These are phyloP conservation scores for Sebastes cheni DNA, from an alignment of 2,797 vertebrate species.

Conservation along the genomic window DNA sequence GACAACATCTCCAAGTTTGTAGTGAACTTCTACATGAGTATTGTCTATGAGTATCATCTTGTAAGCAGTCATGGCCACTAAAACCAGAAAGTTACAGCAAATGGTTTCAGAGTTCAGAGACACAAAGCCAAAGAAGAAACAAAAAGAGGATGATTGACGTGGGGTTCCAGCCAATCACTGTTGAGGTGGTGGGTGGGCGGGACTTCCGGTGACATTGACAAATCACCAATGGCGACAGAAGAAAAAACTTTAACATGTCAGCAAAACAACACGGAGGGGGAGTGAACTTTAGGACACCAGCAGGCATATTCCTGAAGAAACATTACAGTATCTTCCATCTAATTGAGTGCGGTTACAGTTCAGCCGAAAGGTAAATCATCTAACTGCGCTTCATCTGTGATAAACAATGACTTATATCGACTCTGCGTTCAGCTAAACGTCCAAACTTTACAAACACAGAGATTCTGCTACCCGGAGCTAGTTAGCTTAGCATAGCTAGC, in stretches of 20 bases:
- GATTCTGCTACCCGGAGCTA: constrained; percentile 1
- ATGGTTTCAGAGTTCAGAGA: neutral
- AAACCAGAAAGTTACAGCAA: constrained; percentile 22
- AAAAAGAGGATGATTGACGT: constrained; percentile 35
- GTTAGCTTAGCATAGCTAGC: constrained; percentile 34
- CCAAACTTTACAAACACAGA: constrained; percentile 43
- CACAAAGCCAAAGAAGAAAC: constrained; percentile 40
- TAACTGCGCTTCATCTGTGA: neutral
- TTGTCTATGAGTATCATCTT: neutral
- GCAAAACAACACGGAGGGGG: constrained; percentile 77
- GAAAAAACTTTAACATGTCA: constrained; percentile 76
- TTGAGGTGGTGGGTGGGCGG: neutral
- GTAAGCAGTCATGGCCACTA: neutral
- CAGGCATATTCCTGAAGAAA: constrained; percentile 78
- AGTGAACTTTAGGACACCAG: constrained; percentile 74
- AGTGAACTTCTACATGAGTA: neutral
- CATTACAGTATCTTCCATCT: constrained; percentile 58
- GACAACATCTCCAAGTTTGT: neutral
- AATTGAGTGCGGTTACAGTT: constrained; percentile 41
- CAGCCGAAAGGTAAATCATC: constrained; percentile 67
- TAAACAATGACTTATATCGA: neutral
- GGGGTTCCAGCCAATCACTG: constrained; percentile 58
- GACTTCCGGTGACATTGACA: constrained; percentile 70
- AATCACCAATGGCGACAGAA: constrained; percentile 73
- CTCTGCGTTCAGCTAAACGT: constrained; percentile 13